Evolutionary conservation across 2,888 invertebrate species (phyloP).

Genomic region (Agrochola macilenta): DNA sequence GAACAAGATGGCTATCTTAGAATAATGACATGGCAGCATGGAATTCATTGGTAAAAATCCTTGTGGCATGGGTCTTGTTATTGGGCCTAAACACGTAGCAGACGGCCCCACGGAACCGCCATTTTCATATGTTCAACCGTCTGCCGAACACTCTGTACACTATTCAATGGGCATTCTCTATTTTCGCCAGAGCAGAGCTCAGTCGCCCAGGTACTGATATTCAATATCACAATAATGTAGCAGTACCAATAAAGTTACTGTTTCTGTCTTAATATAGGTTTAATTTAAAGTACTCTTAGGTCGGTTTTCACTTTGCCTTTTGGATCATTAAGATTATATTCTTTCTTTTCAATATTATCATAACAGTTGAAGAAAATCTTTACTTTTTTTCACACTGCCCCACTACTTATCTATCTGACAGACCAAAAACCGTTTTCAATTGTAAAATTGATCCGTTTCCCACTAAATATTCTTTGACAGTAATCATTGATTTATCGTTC

Average conservation of each 20-base stretch:
- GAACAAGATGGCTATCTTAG: too few species aligned
- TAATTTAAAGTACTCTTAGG: background rate
- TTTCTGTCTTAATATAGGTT: background rate
- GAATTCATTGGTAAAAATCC: too few species aligned
- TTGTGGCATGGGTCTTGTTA: too few species aligned
- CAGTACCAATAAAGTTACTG: background rate
- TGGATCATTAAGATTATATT: too few species aligned
- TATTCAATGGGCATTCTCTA: too few species aligned
- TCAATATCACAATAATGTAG: conserved; percentile 5
- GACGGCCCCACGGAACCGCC: too few species aligned
- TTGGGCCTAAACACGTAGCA: too few species aligned
- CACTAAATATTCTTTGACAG: conserved; percentile 27
- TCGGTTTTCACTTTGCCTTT: background rate
- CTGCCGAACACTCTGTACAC: too few species aligned
- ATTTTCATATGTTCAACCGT: too few species aligned
- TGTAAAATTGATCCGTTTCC: conserved; percentile 1
- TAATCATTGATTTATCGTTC: conserved; percentile 38
- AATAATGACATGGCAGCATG: too few species aligned
- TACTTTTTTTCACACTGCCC: background rate
- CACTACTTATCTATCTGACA: background rate
- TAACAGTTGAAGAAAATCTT: background rate
- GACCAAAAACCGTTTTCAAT: background rate
- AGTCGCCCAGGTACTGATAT: background rate
- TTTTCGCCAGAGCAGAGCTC: too few species aligned
- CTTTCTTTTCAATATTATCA: background rate